Evolutionary conservation across 2,797 vertebrate species (phyloP).

Genomic region (Sebastes steindachneri): DNA sequence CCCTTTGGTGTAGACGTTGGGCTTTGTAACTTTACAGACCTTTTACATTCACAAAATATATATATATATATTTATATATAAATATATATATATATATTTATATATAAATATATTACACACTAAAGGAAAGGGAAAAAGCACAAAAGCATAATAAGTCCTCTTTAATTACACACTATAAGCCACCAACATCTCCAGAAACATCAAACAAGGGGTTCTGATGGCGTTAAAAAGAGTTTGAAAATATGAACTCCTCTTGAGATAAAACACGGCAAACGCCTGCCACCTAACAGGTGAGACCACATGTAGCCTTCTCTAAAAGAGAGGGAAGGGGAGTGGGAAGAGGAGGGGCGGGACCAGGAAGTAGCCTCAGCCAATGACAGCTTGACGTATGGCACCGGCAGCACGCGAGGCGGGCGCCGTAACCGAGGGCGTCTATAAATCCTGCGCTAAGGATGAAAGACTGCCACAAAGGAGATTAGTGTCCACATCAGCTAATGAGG

Average conservation of each 20-base stretch:
- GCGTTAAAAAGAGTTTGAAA: background rate
- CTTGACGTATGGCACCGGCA: slow-evolving; percentile 81
- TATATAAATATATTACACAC: too few species aligned
- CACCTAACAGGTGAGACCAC: slow-evolving; percentile 52
- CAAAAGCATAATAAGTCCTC: too few species aligned
- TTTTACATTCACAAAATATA: too few species aligned
- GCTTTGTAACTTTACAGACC: too few species aligned
- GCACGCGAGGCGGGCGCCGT: slow-evolving; percentile 74
- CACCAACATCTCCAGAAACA: background rate
- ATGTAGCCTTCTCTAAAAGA: background rate
- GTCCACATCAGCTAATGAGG: slow-evolving; percentile 85
- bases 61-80: too few species aligned
- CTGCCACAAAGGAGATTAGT: slow-evolving; percentile 87
- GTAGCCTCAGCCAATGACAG: slow-evolving; percentile 64
- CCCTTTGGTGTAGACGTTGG: too few species aligned
- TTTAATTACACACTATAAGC: background rate
- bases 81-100: too few species aligned
- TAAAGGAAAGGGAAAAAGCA: too few species aligned
- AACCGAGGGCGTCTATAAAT: slow-evolving; percentile 88
- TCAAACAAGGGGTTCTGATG: background rate
- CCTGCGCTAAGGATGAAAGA: slow-evolving; percentile 87
- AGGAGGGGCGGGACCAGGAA: slow-evolving; percentile 46
- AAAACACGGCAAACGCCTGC: slow-evolving; percentile 1
- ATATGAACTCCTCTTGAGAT: background rate
- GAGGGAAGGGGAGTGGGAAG: slow-evolving; percentile 3